These are phyloP conservation scores for Apus apus DNA, from an alignment of 2,113 vertebrate species.

Conservation along the genomic window DNA sequence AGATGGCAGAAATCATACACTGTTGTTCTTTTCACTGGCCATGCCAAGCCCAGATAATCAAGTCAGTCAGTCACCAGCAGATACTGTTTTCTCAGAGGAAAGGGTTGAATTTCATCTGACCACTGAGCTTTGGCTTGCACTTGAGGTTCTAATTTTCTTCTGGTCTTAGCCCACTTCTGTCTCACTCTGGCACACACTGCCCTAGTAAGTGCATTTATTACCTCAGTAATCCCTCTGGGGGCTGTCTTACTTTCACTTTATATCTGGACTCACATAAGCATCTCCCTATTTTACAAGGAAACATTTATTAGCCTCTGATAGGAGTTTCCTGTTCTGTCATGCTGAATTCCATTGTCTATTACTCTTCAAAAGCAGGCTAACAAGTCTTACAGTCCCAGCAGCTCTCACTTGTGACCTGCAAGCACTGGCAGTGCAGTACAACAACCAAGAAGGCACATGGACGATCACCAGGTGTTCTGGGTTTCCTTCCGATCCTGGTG, in stretches of 20 bases:
- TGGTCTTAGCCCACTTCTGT: constrained; percentile 53
- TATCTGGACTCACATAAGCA: constrained; percentile 53
- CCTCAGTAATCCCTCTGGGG: constrained; percentile 49
- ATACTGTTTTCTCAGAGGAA: constrained; percentile 18
- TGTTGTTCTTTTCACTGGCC: constrained; percentile 21
- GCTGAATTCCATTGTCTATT: not conserved
- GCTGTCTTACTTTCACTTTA: constrained; percentile 63
- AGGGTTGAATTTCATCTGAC: constrained; percentile 33
- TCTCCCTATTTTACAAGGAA: constrained; percentile 55
- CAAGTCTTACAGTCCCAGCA: rapidly evolving
- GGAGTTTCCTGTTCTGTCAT: constrained; percentile 23
- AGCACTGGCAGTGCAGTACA: rapidly evolving
- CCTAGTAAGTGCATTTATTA: constrained; percentile 67
- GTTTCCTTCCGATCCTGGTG: not conserved
- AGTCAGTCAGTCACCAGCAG: constrained; percentile 14
- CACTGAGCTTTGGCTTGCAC: constrained; percentile 1
- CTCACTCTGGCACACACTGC: constrained; percentile 47
- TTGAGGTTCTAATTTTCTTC: constrained; percentile 57
- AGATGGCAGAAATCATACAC: constrained; percentile 33
- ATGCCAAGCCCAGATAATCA: not conserved
- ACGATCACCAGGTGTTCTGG: rapidly evolving
- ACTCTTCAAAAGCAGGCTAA: not conserved
- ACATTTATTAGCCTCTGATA: constrained; percentile 29
- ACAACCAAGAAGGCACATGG: rapidly evolving
- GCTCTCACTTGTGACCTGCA: rapidly evolving